Base-by-base conservation (phyloP, 2,113 vertebrate genomes). In the Turnix velox region DNA sequence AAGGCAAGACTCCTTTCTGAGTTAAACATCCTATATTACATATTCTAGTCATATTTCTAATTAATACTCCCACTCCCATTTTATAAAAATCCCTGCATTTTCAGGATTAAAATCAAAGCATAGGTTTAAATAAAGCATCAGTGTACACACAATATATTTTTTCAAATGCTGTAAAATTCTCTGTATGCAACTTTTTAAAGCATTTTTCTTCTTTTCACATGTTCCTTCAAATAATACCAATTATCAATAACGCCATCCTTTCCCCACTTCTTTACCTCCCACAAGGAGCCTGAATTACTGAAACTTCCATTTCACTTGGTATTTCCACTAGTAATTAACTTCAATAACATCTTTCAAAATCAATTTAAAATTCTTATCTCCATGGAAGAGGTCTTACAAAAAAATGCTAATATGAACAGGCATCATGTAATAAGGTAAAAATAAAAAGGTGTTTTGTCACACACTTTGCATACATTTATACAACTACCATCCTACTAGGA, bases 261-360 rank as follows among this genome's bases (percentile, higher is more conserved):
- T 67, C 90, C 91, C 84, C 58, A 8, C 27, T 82, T 37, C 30
- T 91, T 66, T 62, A 37, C 73, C 58, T 93, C 69, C 86, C 76
- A 61, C 77, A 91, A 91, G 67, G 88, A 84, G 31, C 9, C n/a
- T 61, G 35, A 86, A 93, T 40, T 90, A 76, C 4, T 75, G 80
- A 67, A 68, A 81, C 9, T 88, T 79, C 7, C 28, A 48, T 81
- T 94, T 88, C 72, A 88, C n/a, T 75, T 92, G 46, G 52, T 92
- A 94, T 27, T 94, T 96, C 81, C 84, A 82, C 66, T 79, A 76
- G 27, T 65, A 92, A 93, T 89, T 94, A 69, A 48, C 31, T n/a
- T 62, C 40, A 94, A 87, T 57, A 96, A 40, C 25, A 84, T 62
- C 69, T 91, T 90, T 94, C 86, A 84, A 82, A 87, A 93, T 35